Conservation (phyloP, 1,140 invertebrate species). For the Caerostris extrusa region DNA sequence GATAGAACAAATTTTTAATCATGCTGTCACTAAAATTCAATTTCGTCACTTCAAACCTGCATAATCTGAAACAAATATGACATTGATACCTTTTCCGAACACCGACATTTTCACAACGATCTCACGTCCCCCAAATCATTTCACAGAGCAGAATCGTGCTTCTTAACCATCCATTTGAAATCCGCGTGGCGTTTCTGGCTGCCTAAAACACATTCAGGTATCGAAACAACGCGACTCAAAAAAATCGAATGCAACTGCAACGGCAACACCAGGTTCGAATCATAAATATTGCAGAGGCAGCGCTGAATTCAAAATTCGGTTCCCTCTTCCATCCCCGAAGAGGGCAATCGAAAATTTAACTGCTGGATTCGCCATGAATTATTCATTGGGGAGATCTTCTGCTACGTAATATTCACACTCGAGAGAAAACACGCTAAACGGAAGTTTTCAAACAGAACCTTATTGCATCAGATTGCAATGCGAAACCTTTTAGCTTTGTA, state of each 20-base stretch:
- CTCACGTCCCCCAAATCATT: not conserved
- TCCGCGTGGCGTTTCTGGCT: not conserved
- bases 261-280: not conserved
- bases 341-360: constrained; percentile 40
- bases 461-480: no score
- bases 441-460: no score
- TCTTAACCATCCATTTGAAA: no score
- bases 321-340: not conserved
- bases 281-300: not conserved
- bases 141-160: not conserved
- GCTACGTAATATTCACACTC: no score
- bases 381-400: not conserved
- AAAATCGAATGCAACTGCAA: not conserved
- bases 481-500: not conserved
- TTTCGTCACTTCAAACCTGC: no score
- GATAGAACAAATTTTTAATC: no score
- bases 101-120: not conserved
- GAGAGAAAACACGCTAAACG: no score
- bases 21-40: no score
- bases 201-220: not conserved
- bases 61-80: no score
- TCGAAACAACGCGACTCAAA: not conserved
- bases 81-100: not conserved
- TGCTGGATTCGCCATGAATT: not conserved
- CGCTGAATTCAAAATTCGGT: not conserved